Base-by-base conservation (phyloP, 2,797 vertebrate species). In the Alcedo atthis region DNA sequence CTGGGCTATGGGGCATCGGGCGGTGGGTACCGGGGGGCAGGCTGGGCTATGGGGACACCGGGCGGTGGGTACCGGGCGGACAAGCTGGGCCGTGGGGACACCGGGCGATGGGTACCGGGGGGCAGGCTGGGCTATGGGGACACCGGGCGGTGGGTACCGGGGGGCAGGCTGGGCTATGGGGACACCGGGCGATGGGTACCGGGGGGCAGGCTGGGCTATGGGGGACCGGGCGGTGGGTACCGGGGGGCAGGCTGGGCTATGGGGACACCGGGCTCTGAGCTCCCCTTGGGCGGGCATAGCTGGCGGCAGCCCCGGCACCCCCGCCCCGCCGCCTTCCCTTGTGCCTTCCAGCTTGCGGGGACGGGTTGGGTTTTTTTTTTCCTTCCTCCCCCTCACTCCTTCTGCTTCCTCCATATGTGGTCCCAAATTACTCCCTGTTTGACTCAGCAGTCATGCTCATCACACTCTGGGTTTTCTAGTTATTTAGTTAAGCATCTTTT, bases 381-480 rank as follows among this genome's bases (percentile, higher is more conserved):
- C n/a, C 20, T 11, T 77, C 93, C 90, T 92, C 95, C 92, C 71
- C 92, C 90, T 82, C 92, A 21, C 43, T 92, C 90, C 95, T 89
- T 89, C 88, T 92, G 95, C 74, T 90, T 92, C 81, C 80, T 94
- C 93, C 93, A 75, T 88, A 81, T 94, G 92, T 30, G 66, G 69
- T 92, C 83, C 92, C 63, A 59, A 82, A 86, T 94, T 85, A 53
- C 75, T 86, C 89, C 86, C 46, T 7, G 55, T 90, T 87, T 94
- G 93, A 84, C 88, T 94, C 88, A 88, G 90, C 85, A 86, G 88
- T 80, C 89, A 45, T 89, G 92, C 89, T 89, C 51, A 45, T 80
- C 63, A 30, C 71, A 10, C 84, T 89, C 28, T 17, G 12, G 46
- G 51, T 37, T 90, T 81, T 81, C 69, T 89, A 92, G 28, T 51